These are phyloP conservation scores for Augochlorella aurata DNA, from an alignment of 2,888 invertebrate genomes.

Conservation along the genomic window DNA sequence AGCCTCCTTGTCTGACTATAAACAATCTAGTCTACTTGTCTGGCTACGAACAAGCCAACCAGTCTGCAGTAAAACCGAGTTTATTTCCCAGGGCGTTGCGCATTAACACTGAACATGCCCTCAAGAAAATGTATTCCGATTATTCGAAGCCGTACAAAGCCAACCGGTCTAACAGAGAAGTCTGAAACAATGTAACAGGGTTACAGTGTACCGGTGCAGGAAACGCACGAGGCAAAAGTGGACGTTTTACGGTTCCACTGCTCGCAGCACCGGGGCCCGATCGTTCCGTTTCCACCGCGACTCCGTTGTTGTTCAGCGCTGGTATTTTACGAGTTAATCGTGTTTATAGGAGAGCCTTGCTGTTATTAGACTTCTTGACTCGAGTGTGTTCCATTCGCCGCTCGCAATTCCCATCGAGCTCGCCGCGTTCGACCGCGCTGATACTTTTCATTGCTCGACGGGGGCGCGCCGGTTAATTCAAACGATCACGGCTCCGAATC, in stretches of 20 bases:
- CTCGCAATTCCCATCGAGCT: not conserved
- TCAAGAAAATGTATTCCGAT: too few species aligned
- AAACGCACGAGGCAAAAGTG: too few species aligned
- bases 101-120: too few species aligned
- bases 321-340: conserved; percentile 8
- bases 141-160: too few species aligned
- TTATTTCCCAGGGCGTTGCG: too few species aligned
- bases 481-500: conserved; percentile 35
- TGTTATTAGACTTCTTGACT: conserved; percentile 7
- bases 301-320: not conserved
- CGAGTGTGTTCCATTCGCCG: not conserved
- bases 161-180: too few species aligned
- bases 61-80: too few species aligned
- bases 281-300: not conserved
- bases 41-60: too few species aligned
- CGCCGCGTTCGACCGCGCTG: not conserved
- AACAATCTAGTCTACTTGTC: too few species aligned
- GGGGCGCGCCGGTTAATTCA: conserved; percentile 20
- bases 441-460: conserved; percentile 1
- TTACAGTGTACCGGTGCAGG: too few species aligned
- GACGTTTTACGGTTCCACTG: not conserved
- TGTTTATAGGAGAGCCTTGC: not conserved
- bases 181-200: too few species aligned
- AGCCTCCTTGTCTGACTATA: too few species aligned
- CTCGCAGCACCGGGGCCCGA: not conserved